Percentiles rank a stretch among this genome's conserved stretches.
These are phyloP conservation scores for Trematocara stigmaticum DNA, from an alignment of 2,113 vertebrate genomes.

Conservation along the genomic window DNA sequence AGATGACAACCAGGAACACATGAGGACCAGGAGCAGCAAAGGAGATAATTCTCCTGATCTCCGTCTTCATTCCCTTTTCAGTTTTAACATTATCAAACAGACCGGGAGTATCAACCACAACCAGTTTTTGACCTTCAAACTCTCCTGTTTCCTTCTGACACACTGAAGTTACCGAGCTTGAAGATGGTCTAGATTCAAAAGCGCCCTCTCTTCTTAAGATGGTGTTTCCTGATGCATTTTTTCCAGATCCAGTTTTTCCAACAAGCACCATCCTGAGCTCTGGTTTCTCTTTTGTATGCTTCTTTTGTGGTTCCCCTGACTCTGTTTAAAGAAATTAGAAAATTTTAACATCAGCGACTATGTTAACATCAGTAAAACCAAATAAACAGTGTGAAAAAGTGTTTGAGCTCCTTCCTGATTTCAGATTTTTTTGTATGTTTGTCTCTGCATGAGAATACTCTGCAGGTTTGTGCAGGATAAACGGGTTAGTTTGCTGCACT, in stretches of 20 bases:
- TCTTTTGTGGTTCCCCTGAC: accelerated
- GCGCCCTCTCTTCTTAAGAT: accelerated
- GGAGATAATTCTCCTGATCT: accelerated
- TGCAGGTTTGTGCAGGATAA: neutral
- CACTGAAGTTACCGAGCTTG: neutral
- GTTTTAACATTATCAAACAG: neutral
- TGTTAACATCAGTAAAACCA: neutral
- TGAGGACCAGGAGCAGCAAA: neutral
- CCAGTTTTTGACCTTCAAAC: neutral
- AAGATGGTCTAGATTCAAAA: neutral
- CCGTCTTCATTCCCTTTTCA: neutral
- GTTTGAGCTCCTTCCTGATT: neutral
- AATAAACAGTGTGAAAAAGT: neutral
- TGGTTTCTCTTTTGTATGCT: neutral
- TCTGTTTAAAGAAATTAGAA: neutral
- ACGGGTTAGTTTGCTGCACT: neutral
- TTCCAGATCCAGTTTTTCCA: neutral
- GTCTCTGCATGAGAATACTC: neutral
- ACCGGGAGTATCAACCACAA: neutral
- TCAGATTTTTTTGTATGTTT: neutral
- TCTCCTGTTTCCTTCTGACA: neutral
- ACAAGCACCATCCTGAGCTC: neutral
- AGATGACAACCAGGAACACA: neutral
- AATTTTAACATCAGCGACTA: neutral
- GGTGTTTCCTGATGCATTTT: neutral